phyloP scores from a whole-genome alignment of 1,140 invertebrate species.

The Zaprionus kolodkinae region DNA sequence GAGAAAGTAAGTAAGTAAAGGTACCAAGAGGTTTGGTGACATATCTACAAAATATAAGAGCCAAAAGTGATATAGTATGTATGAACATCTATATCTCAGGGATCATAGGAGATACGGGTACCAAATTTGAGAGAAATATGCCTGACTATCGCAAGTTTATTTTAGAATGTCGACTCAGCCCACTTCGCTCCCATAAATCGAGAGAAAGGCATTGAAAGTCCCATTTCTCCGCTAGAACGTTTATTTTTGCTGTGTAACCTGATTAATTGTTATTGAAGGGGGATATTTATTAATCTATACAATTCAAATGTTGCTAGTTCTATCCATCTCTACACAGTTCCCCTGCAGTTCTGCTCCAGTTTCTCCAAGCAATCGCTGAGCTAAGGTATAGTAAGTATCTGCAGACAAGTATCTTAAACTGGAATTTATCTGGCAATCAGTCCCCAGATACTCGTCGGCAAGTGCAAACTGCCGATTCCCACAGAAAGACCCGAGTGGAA shows the following conservation, averaged over 20 bases:
- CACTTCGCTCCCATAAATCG: not conserved
- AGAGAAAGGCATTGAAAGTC: too few species aligned
- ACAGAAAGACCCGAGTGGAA: slow-evolving; percentile 39
- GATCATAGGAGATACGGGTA: accelerated
- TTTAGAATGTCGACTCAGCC: too few species aligned
- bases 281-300: too few species aligned
- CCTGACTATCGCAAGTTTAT: too few species aligned
- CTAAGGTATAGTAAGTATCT: not conserved
- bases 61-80: not conserved
- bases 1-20: not conserved
- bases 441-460: slow-evolving; percentile 45
- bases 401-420: slow-evolving; percentile 14
- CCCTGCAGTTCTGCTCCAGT: slow-evolving; percentile 8
- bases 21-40: not conserved
- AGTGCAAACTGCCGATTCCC: slow-evolving; percentile 53
- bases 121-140: not conserved
- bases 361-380: slow-evolving; percentile 8
- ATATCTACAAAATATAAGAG: too few species aligned
- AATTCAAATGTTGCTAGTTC: too few species aligned
- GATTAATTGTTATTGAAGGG: too few species aligned
- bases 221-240: too few species aligned
- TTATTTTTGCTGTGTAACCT: too few species aligned
- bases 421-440: slow-evolving; percentile 32
- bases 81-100: not conserved
- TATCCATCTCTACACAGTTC: not conserved